phyloP scores from a whole-genome alignment of 2,888 invertebrate genomes.

The Neoascia interrupta region DNA sequence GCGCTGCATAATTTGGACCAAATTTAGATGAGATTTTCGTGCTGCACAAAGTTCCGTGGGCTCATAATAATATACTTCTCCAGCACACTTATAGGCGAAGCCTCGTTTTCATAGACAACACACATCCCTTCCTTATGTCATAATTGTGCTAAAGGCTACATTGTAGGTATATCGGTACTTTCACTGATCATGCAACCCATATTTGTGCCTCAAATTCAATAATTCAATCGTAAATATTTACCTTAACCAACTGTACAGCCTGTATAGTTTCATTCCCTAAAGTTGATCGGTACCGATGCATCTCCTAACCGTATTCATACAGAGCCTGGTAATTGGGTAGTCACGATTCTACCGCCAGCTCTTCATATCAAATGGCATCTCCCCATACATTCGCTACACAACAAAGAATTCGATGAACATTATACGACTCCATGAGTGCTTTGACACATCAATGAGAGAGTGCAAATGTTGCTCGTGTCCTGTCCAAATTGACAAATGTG shows the following conservation, averaged over 20 bases:
- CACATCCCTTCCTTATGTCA: conserved; percentile 1
- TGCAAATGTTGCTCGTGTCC: conserved; percentile 42
- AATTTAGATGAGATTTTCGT: too few species aligned
- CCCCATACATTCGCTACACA: conserved; percentile 1
- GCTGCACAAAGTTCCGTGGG: too few species aligned
- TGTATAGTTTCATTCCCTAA: conserved; percentile 8
- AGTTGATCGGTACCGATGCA: too few species aligned
- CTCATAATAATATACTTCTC: too few species aligned
- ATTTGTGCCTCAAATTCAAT: conserved; percentile 37
- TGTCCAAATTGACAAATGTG: conserved; percentile 60
- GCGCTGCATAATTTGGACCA: too few species aligned
- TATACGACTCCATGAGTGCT: conserved; percentile 23
- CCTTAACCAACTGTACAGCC: conserved; percentile 36
- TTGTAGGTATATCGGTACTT: too few species aligned
- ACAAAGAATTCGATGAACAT: conserved; percentile 16
- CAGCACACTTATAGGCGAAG: too few species aligned
- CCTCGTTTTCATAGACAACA: background rate
- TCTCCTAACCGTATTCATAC: conserved; percentile 26
- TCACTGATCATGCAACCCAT: conserved; percentile 35
- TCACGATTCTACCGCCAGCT: conserved; percentile 37
- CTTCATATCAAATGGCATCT: background rate
- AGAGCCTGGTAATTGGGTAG: conserved; percentile 51
- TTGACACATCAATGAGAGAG: conserved; percentile 35
- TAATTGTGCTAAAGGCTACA: too few species aligned
- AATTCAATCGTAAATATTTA: conserved; percentile 52